Evolutionary conservation across 2,113 vertebrate genomes (phyloP), one percentile per base, ranked within the genome.

Genomic region (Athene cunicularia): DNA sequence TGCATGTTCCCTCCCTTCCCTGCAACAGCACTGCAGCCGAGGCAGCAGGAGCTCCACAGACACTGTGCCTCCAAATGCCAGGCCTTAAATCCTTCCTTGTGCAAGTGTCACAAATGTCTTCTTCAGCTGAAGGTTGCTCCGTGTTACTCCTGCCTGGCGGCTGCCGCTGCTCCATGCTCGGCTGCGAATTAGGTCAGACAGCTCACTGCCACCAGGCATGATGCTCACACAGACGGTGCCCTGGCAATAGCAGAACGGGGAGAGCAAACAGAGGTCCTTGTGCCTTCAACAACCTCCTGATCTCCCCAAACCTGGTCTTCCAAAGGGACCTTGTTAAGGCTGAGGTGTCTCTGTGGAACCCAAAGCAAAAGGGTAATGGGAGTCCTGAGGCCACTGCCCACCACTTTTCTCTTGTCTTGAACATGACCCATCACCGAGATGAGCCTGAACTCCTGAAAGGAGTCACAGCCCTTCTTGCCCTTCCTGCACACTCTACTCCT

Each of bases 361-460:
- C 39, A 74, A 82, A 88, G 41, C 62, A n/a, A 52, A 90, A 91
- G 91, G 53, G 52, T 72, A 91, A 75, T 60, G 52, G 53, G 63
- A 45, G 58, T 73, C 37, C 28, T 9, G 8, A 45, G 49, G 64
- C 39, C 58, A 67, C 20, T 49, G 72, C 77, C 87, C 15, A 18
- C 62, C 11, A 22, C 60, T 97, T 94, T 81, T 84, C 79, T 84
- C 87, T 92, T 82, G 86, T 76, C 82, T 66, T 83, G 87, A 86
- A 66, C 77, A 63, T 76, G 95, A 96, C 95, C 92, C 91, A 28
- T 95, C 90, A 62, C 26, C 22, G 64, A 96, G 92, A 88, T 22
- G 49, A 86, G 47, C n/a, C 86, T 97, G 97, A 97, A 82, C 96
- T 97, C 93, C 97, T 97, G 97, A 97, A 86, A 96, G 94, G 96